Evolutionary conservation across 2,888 invertebrate genomes (phyloP).

Genomic region (Charanyca ferruginea): DNA sequence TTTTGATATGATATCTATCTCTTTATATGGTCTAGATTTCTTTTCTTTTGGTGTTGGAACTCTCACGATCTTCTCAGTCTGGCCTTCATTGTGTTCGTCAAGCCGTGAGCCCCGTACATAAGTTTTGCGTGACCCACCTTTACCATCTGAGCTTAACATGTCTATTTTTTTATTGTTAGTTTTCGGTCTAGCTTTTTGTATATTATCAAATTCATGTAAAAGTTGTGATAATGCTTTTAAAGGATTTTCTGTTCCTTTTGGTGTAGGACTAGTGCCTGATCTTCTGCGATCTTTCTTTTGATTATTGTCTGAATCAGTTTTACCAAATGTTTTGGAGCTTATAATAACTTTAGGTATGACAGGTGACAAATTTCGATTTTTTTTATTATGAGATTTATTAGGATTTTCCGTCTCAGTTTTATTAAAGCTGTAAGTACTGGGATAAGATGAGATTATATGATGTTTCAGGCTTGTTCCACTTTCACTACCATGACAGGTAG

Average conservation of each 20-base stretch:
- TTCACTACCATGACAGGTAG: slow-evolving; percentile 74
- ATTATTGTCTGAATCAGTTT: slow-evolving; percentile 68
- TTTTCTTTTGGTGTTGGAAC: slow-evolving; percentile 55
- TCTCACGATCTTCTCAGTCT: slow-evolving; percentile 51
- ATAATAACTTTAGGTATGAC: slow-evolving; percentile 82
- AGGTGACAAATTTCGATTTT: slow-evolving; percentile 53
- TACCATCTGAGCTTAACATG: slow-evolving; percentile 61
- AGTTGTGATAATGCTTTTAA: slow-evolving; percentile 85
- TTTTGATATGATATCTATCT: slow-evolving; percentile 57
- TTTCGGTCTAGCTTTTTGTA: slow-evolving; percentile 78
- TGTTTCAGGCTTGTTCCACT: slow-evolving; percentile 83
- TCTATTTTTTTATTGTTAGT: slow-evolving; percentile 71
- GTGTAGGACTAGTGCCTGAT: slow-evolving; percentile 52
- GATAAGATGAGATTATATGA: slow-evolving; percentile 73
- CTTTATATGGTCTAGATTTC: slow-evolving; percentile 55
- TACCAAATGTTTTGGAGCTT: slow-evolving; percentile 73
- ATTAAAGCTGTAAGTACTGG: slow-evolving; percentile 76
- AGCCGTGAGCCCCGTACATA: slow-evolving; percentile 69
- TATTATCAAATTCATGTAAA: slow-evolving; percentile 82
- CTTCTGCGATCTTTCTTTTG: slow-evolving; percentile 70
- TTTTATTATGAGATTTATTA: slow-evolving; percentile 48
- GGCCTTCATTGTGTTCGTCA: slow-evolving; percentile 70
- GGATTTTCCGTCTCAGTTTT: slow-evolving; percentile 62
- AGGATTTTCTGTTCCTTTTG: slow-evolving; percentile 76
- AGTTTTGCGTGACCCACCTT: slow-evolving; percentile 63